phyloP scores from a whole-genome alignment of 2,888 invertebrate genomes.

The Lochmaea crataegi region DNA sequence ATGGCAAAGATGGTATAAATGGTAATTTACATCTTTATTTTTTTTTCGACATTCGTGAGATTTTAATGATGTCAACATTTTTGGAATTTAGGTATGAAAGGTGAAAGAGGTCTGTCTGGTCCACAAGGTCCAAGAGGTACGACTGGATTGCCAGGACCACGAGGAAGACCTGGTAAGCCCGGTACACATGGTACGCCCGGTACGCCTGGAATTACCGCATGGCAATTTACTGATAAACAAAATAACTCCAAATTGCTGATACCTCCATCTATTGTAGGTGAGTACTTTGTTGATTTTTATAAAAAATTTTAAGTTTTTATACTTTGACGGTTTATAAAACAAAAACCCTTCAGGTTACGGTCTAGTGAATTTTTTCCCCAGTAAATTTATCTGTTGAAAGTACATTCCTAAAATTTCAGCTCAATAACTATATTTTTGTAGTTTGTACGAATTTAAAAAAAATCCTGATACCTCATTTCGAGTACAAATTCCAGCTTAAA shows the following conservation, averaged over 20 bases:
- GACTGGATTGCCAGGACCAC: conserved; percentile 74
- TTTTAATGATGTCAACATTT: background rate
- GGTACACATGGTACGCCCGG: conserved; percentile 82
- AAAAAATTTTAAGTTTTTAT: background rate
- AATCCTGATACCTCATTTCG: too few relatives aligned
- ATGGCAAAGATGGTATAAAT: conserved; percentile 74
- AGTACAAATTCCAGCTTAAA: too few relatives aligned
- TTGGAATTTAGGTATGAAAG: conserved; percentile 71
- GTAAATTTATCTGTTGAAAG: too few relatives aligned
- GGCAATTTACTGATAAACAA: conserved; percentile 71
- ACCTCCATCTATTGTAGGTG: conserved; percentile 87
- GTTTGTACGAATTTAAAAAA: too few relatives aligned
- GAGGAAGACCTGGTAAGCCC: conserved; percentile 79
- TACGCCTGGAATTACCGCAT: conserved; percentile 84
- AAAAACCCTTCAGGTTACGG: too few relatives aligned
- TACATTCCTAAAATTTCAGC: too few relatives aligned
- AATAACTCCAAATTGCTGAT: conserved; percentile 78
- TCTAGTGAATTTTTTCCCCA: too few relatives aligned
- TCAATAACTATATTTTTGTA: too few relatives aligned
- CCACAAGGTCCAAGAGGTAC: conserved; percentile 80
- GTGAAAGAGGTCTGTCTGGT: conserved; percentile 76
- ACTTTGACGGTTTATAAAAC: too few relatives aligned
- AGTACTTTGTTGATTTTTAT: conserved; percentile 44
- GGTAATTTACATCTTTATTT: conserved; percentile 68
- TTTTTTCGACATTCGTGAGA: background rate